Conservation (phyloP, 2,797 vertebrate genomes). For the Sciurus carolinensis region DNA sequence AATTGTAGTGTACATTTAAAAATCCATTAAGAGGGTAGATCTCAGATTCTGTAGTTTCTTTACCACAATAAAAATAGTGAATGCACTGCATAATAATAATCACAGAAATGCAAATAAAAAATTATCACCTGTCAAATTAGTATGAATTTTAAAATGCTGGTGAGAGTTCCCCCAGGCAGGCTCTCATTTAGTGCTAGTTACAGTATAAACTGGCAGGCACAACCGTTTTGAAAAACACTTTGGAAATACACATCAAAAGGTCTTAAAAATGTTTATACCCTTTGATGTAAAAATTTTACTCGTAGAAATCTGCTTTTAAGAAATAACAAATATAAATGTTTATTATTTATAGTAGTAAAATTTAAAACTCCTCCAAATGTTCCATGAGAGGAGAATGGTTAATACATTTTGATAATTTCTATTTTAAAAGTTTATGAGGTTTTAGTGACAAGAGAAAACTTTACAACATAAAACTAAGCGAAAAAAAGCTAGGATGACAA, state of each 20-base stretch:
- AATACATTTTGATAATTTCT: conserved; percentile 9
- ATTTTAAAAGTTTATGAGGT: conserved; percentile 22
- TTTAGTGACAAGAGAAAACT: conserved; percentile 51
- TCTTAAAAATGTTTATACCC: conserved; percentile 57
- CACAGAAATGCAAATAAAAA: conserved; percentile 61
- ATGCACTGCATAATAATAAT: conserved; percentile 6
- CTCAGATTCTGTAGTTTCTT: not conserved
- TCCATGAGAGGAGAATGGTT: not conserved
- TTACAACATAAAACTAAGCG: not conserved
- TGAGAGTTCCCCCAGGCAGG: conserved; percentile 28
- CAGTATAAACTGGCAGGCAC: conserved; percentile 31
- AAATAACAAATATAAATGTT: conserved; percentile 52
- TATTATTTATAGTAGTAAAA: conserved; percentile 47
- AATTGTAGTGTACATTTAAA: not conserved
- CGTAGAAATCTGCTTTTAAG: conserved; percentile 7
- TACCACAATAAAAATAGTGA: not conserved
- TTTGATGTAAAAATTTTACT: conserved; percentile 63
- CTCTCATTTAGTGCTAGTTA: conserved; percentile 1
- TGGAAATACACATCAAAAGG: conserved; percentile 59
- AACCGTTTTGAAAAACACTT: conserved; percentile 7
- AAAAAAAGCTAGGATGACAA: conserved; percentile 31
- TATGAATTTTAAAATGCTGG: conserved; percentile 37
- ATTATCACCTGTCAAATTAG: conserved; percentile 67
- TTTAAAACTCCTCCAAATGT: conserved; percentile 14
- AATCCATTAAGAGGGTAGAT: not conserved